Evolutionary conservation across 1,140 invertebrate species (phyloP), one percentile per base, ranked within the genome.

Genomic region (Lethrus apterus): DNA sequence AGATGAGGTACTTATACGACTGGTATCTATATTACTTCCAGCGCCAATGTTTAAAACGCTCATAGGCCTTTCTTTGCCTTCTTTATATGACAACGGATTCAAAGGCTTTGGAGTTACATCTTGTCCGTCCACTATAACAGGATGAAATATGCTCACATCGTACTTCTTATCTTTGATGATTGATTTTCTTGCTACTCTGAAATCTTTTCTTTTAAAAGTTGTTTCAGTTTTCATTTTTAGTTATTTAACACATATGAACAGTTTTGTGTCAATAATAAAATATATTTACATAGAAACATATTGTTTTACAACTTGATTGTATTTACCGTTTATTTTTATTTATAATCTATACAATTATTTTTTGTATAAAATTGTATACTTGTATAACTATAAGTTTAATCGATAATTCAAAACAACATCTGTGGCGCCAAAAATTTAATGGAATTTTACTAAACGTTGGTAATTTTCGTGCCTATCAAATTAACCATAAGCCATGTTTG

Each of bases 81-180:
- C 42, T 9, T 54, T 45, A 26, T 44, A 56, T 3, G 48, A 13
- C 13, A 53, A 40, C 1, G 57, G 54, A 32, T 55, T 54, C 14
- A 65, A 45, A 10, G 44, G 41, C 50, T 56, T 51, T 8, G 63
- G 61, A 4, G 61, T 63, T 5, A 60, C 48, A 48, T 63, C 54
- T 38, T 52, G 50, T 8, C 54, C 60, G 14, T 63, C 46, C 15
- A 46, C 35, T 15, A 44, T 30, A n/a, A 57, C 26, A 35, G 42
- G 29, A 20, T 20, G 33, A 9, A 44, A 13, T 14, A 9, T 31
- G 7, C n/a, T 26, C n/a, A 26, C 5, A 26, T 26, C 5, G 7
- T 26, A 7, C 24, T 26, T 26, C 24, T 7, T 7, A 7, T 26
- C n/a, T 14, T 9, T n/a, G 13, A 14, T 33, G 14, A 5, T 33